phyloP scores from a whole-genome alignment of 2,113 vertebrate genomes.

The Odontophorus gujanensis region DNA sequence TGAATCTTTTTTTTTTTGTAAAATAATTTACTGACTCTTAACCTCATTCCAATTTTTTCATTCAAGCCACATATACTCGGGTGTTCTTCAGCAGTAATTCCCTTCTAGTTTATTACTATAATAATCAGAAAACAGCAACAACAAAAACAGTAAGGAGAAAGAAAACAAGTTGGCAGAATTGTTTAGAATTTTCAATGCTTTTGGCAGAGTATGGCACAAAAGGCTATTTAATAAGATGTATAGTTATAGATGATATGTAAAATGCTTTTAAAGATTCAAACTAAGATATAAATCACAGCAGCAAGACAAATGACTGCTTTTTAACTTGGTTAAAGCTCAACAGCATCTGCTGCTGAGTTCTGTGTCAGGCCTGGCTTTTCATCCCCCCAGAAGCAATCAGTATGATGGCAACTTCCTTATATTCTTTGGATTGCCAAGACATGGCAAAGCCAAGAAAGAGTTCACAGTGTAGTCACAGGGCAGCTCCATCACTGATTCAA shows the following conservation, averaged over 20 bases:
- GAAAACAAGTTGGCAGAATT: background rate
- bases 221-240: background rate
- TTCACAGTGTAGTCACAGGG: background rate
- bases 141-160: background rate
- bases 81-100: background rate
- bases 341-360: background rate
- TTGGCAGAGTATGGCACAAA: background rate
- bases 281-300: background rate
- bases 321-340: background rate
- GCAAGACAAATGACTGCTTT: background rate
- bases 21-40: background rate
- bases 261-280: background rate
- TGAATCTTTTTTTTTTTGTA: background rate
- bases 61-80: background rate
- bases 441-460: background rate
- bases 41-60: background rate
- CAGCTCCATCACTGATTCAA: background rate
- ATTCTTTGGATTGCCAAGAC: background rate
- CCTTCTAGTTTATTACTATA: background rate
- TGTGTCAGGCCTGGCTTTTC: background rate
- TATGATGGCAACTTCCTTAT: background rate
- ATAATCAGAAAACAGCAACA: background rate
- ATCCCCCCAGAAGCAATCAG: background rate
- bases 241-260: background rate
- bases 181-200: background rate